Evolutionary conservation across 2,888 invertebrate species (phyloP).

Genomic region (Lottia scabra): DNA sequence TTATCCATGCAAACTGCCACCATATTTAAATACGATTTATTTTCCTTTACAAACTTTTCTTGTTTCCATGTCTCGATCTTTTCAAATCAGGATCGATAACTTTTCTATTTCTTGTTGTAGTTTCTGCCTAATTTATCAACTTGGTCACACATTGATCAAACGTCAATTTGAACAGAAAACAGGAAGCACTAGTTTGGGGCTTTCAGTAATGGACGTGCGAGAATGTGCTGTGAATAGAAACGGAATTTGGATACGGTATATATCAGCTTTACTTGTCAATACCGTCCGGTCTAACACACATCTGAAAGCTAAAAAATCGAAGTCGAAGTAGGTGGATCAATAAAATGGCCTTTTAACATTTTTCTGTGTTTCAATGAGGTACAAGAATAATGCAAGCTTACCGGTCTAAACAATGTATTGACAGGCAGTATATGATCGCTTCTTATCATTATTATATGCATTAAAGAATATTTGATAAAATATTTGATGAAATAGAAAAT

Average conservation of each 20-base stretch:
- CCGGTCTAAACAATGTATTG: no score
- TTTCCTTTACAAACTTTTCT: conserved; percentile 2
- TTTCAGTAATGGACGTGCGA: not conserved
- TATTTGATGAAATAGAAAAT: no score
- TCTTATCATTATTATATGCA: no score
- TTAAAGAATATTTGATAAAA: no score
- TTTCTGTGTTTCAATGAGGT: no score
- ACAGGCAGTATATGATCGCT: no score
- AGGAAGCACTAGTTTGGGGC: not conserved
- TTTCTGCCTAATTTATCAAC: conserved; percentile 2
- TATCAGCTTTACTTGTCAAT: not conserved
- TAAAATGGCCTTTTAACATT: not conserved
- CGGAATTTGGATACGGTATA: conserved; percentile 4
- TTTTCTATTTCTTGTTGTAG: not conserved
- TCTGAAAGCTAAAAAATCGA: not conserved
- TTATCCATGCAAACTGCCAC: not conserved
- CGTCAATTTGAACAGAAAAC: not conserved
- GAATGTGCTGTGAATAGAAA: not conserved
- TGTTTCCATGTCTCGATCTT: conserved; percentile 2
- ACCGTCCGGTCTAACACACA: not conserved
- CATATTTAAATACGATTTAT: not conserved
- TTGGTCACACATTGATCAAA: not conserved
- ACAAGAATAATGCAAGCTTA: no score
- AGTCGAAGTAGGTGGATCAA: not conserved
- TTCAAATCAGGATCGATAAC: not conserved